A percentile compares a stretch with the other conserved stretches of the same genome.
Evolutionary conservation across 2,797 vertebrate genomes (phyloP).

Genomic region (Aplochiton taeniatus): DNA sequence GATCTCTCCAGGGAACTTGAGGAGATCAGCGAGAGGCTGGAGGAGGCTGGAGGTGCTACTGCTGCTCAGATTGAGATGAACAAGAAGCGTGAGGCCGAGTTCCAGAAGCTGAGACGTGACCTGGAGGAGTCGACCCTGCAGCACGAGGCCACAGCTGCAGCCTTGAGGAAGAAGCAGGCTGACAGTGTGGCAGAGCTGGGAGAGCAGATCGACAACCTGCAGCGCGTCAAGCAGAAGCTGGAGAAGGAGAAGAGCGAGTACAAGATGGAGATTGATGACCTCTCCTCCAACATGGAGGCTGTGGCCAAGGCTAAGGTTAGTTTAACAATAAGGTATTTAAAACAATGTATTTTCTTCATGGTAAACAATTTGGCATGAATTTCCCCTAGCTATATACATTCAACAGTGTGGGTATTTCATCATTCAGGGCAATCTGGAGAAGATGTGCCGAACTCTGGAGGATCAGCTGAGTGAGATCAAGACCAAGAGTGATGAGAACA

Average conservation of each 20-base stretch:
- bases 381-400: too few relatives aligned
- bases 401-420: too few relatives aligned
- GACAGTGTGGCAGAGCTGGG: conserved; percentile 82
- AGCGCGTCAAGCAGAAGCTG: conserved; percentile 86
- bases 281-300: conserved; percentile 78
- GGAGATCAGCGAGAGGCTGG: conserved; percentile 83
- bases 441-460: conserved; percentile 82
- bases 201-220: conserved; percentile 86
- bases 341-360: conserved; percentile 43
- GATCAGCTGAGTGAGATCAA: conserved; percentile 85
- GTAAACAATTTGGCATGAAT: too few relatives aligned
- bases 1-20: conserved; percentile 84
- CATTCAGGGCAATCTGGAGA: conserved; percentile 84
- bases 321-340: too few relatives aligned
- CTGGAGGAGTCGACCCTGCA: conserved; percentile 85
- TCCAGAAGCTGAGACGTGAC: conserved; percentile 81
- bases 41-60: conserved; percentile 82
- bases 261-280: conserved; percentile 86
- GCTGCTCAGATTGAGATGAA: conserved; percentile 79
- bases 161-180: conserved; percentile 83
- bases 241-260: conserved; percentile 87
- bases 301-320: conserved; percentile 83
- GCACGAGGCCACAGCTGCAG: conserved; percentile 77
- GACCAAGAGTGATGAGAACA: conserved; percentile 82
- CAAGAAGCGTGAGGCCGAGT: conserved; percentile 85